Evolutionary conservation across 2,113 vertebrate genomes (phyloP), one percentile per base, ranked within the genome.

Genomic region (Connochaetes taurinus): DNA sequence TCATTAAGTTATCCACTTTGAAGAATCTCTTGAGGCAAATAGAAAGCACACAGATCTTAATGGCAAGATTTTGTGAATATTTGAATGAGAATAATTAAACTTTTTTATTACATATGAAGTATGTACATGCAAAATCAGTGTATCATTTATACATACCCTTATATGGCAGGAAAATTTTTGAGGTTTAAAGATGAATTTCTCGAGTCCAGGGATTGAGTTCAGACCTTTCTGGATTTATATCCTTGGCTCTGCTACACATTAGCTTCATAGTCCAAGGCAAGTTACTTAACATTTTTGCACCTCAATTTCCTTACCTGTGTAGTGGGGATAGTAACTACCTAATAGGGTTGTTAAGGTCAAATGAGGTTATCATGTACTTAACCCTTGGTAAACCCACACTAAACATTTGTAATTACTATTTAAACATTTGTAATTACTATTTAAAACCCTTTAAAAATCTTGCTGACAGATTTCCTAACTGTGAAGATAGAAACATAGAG

Each of bases 61-160:
- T 64, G n/a, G 57, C 92, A 84, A 94, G 88, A 52, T 83, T 97
- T 78, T 97, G 57, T 97, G 80, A 95, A 82, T 31, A 87, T 76
- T 96, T 82, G 76, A 87, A 89, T 62, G 67, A 31, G 85, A 74
- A 36, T 93, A 43, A 64, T 71, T 91, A 89, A 95, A 87, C 21
- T 78, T 71, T 57, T 47, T 80, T 55, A 87, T 78, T 78, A n/a
- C 15, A 25, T 60, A 29, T 87, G 82, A 64, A 96, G 67, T 82
- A 50, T 87, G 31, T 88, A 27, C 17, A 27, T 19, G 27, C 67
- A 87, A 31, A 60, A 31, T 64, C 45, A 62, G 5, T 36, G 8
- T 80, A 80, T 90, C 17, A 21, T 27, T 52, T n/a, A 60, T 15
- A 67, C 14, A 14, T 62, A 71, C n/a, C 50, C 71, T 62, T 7